Evolutionary conservation across 2,797 vertebrate species (phyloP).

Genomic region (Spatula versicolor): DNA sequence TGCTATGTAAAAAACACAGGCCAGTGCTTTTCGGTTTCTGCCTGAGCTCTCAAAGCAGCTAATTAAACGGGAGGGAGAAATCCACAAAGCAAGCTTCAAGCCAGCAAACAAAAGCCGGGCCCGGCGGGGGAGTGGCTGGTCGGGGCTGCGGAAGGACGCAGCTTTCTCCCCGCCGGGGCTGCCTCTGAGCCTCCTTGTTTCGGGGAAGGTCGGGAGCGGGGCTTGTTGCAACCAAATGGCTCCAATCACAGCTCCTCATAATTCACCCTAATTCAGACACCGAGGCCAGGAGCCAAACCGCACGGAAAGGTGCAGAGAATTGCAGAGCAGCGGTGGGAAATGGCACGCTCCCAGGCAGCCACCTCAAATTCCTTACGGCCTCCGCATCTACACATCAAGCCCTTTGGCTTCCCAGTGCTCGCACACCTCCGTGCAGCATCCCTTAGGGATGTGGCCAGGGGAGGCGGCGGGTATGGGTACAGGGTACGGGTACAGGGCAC

Average conservation of each 20-base stretch:
- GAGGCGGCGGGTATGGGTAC: too few species aligned
- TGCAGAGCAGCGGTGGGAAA: neutral
- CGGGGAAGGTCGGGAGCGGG: rapidly evolving
- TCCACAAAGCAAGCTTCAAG: neutral
- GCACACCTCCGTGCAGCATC: neutral
- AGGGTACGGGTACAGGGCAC: rapidly evolving
- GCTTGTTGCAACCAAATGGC: rapidly evolving
- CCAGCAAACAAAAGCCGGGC: neutral
- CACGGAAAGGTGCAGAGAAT: rapidly evolving
- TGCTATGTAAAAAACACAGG: neutral
- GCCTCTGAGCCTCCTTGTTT: neutral
- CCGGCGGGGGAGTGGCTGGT: neutral
- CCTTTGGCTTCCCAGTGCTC: neutral
- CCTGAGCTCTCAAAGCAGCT: neutral
- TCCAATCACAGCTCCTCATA: neutral
- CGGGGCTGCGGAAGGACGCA: neutral
- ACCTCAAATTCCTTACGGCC: rapidly evolving
- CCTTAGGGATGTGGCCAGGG: neutral
- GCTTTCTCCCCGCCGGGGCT: neutral
- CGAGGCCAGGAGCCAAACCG: rapidly evolving
- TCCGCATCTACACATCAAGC: neutral
- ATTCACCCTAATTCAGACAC: rapidly evolving
- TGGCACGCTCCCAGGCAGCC: rapidly evolving
- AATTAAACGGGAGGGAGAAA: conserved; percentile 49
- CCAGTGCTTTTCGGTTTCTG: neutral